phyloP scores from a whole-genome alignment of 2,888 invertebrate genomes.

The Ochropleura plecta region DNA sequence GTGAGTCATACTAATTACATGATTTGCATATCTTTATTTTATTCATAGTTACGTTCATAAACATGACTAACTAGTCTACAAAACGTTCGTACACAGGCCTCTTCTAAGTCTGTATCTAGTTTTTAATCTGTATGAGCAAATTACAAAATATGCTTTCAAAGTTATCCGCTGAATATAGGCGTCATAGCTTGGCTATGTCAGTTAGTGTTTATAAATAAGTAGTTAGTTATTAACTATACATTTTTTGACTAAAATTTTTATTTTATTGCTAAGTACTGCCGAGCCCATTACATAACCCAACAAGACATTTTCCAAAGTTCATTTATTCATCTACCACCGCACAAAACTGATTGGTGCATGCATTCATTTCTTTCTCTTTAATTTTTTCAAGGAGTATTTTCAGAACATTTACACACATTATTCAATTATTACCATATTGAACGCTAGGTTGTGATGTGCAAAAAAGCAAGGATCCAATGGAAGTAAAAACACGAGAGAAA shows the following conservation, averaged over 20 bases:
- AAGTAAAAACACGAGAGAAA: constrained; percentile 37
- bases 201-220: not conserved
- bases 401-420: constrained; percentile 57
- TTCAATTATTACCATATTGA: constrained; percentile 61
- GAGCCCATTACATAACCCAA: not conserved
- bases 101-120: no score
- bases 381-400: constrained; percentile 45
- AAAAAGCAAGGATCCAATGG: constrained; percentile 15
- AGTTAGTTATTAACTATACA: not conserved
- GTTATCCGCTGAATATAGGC: no score
- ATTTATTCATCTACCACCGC: constrained; percentile 25
- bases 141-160: no score
- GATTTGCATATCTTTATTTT: no score
- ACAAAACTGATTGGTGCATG: constrained; percentile 40
- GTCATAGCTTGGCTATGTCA: no score
- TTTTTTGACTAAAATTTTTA: no score
- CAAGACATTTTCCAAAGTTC: constrained; percentile 14
- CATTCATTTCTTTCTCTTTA: constrained; percentile 32
- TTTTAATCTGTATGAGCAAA: no score
- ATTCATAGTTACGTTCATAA: no score
- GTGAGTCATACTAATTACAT: not conserved
- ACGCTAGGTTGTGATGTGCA: constrained; percentile 23
- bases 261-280: not conserved
- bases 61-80: no score
- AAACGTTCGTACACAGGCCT: no score